A percentile compares a stretch with the other conserved stretches of the same genome.
phyloP scores from a whole-genome alignment of 2,113 vertebrate genomes.

The Todiramphus chloris region DNA sequence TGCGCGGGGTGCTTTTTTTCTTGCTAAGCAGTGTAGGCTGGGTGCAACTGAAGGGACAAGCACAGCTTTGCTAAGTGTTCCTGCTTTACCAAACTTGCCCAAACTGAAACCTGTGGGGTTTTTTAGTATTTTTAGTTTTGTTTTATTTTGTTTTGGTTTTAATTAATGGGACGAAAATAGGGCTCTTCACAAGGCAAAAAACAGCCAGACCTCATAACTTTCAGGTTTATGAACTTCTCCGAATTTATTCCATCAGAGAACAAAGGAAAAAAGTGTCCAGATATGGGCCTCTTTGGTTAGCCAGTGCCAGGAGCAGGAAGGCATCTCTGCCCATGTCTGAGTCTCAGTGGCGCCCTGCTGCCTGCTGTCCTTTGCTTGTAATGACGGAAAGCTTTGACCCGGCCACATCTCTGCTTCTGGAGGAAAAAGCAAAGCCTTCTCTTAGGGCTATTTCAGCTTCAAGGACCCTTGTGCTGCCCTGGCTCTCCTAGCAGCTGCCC shows the following conservation, averaged over 20 bases:
- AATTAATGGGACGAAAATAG: background rate
- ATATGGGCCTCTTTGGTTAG: background rate
- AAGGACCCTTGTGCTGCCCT: background rate
- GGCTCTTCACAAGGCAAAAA: background rate
- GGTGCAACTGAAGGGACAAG: background rate
- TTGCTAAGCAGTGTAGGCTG: background rate
- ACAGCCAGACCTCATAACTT: background rate
- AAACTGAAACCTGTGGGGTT: background rate
- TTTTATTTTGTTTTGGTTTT: background rate
- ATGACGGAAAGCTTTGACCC: background rate
- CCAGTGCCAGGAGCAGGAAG: background rate
- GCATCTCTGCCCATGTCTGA: background rate
- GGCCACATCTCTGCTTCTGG: background rate
- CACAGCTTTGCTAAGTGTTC: background rate
- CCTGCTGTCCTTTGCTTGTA: accelerated
- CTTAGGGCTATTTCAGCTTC: background rate
- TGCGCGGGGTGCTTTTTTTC: background rate
- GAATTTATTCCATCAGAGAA: background rate
- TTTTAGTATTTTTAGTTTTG: background rate
- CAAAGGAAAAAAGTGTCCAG: background rate
- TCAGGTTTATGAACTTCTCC: accelerated
- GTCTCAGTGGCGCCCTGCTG: accelerated
- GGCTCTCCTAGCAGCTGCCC: constrained; percentile 27
- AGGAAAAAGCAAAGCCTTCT: background rate
- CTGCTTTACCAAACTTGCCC: background rate